These are phyloP conservation scores for Chanos chanos DNA, from an alignment of 2,797 vertebrate species.

Conservation along the genomic window DNA sequence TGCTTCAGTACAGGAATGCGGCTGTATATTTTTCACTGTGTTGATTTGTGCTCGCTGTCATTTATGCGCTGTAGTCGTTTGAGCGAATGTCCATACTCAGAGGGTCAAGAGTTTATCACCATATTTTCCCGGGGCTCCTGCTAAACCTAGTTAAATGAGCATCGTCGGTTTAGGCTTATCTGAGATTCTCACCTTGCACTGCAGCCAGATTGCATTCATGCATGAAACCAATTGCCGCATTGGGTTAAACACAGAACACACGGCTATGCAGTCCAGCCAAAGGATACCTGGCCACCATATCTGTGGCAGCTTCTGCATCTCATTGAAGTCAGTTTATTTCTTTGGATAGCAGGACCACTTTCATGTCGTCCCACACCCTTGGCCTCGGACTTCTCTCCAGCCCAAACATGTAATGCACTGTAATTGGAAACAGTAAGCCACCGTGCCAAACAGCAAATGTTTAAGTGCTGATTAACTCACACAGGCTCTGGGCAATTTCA, in stretches of 20 bases:
- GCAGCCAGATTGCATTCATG: constrained; percentile 10
- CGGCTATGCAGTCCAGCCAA: no score
- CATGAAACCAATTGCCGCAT: constrained; percentile 13
- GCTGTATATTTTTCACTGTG: neutral
- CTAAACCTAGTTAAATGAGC: neutral
- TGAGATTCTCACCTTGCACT: constrained; percentile 18
- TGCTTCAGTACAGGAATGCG: neutral
- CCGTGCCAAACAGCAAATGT: neutral
- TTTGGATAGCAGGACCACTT: neutral
- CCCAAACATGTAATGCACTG: constrained; percentile 3
- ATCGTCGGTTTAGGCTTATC: constrained; percentile 26
- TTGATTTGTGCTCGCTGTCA: neutral
- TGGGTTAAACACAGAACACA: neutral
- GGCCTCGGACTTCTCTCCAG: constrained; percentile 4
- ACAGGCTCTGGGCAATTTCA: neutral
- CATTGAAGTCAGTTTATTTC: constrained; percentile 23
- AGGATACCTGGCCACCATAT: no score
- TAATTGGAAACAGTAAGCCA: neutral
- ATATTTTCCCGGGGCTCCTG: neutral
- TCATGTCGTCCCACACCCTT: constrained; percentile 7
- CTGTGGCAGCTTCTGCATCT: constrained; percentile 9
- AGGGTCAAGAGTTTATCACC: neutral
- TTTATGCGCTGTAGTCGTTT: no score
- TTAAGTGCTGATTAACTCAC: neutral
- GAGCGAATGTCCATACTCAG: neutral